Evolutionary conservation across 2,797 vertebrate species (phyloP).

Genomic region (Capromys pilorides): DNA sequence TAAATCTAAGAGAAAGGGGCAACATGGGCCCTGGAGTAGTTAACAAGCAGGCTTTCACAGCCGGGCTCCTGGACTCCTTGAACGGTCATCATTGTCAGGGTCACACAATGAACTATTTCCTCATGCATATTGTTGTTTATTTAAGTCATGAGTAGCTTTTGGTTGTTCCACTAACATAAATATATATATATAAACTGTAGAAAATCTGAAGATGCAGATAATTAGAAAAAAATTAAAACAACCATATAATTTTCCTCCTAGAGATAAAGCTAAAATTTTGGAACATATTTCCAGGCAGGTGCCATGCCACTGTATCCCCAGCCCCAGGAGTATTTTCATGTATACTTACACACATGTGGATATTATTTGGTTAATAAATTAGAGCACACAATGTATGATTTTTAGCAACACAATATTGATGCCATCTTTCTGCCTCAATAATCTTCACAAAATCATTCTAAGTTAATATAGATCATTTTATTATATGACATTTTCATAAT

Average conservation of each 20-base stretch:
- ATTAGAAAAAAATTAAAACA: neutral
- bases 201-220: neutral
- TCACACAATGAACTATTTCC: neutral
- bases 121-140: neutral
- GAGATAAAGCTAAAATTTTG: neutral
- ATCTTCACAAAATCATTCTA: slow-evolving; percentile 29
- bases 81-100: neutral
- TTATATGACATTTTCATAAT: neutral
- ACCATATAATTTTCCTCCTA: neutral
- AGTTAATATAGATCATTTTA: neutral
- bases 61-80: neutral
- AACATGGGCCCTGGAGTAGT: too few species aligned
- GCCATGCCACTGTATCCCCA: too few species aligned
- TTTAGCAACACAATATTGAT: neutral
- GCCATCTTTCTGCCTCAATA: neutral
- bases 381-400: neutral
- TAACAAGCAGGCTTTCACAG: neutral
- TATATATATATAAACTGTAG: neutral
- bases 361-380: neutral
- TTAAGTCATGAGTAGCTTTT: neutral
- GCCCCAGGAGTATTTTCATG: neutral
- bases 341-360: neutral
- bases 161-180: slow-evolving; percentile 3
- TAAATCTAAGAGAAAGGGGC: neutral
- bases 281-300: neutral